Base-by-base conservation (phyloP, 2,888 invertebrate genomes). In the Tribolium freemani region DNA sequence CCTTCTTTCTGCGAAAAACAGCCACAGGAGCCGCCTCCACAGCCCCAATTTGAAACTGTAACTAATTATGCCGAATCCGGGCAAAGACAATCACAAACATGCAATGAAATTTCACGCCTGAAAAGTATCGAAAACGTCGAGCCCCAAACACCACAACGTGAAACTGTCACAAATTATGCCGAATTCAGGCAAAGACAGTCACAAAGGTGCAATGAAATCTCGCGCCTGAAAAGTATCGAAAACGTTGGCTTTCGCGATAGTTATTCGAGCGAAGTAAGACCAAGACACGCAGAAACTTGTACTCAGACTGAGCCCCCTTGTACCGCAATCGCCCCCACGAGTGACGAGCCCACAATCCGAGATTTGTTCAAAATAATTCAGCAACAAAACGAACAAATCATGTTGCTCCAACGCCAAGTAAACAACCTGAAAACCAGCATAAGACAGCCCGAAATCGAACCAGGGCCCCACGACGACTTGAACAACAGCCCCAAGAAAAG, bases 381-480 rank as follows among this genome's bases (percentile, higher is more conserved):
- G 67, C 91, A 91, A 82, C 92, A 92, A 83, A 92, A 90, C 84
- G 90, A 92, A 77, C 92, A 92, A 80, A 85, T 93, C 21, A 88
- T 91, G 79, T 79, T 89, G 64, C 83, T 93, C 30, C 92, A 93
- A 82, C 88, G 89, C 67, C 92, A 92, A 84, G 79, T 72, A 75
- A 77, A 21, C 75, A 80, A 58, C 76, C 77, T 75, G 77, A 81
- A 66, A 69, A 74, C 54, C 72, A 74, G 20, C 72, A 73, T 51
- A 56, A 38, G 45, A 46, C 50, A 56, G 11, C 44, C 69, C 11
- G 66, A 26, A 13, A 44, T 48, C 16, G 31, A 50, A 11, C 8
- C 57, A 51, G 16, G 8, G 30, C 54, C 13, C 16, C 38, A 26
- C 6, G n/a, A 38, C 4, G 26, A 11, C 5, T 9, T 60, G n/a